A percentile compares a stretch with the other conserved stretches of the same genome.
Evolutionary conservation across 2,888 invertebrate species (phyloP).

Genomic region (Acrobasis consociella): DNA sequence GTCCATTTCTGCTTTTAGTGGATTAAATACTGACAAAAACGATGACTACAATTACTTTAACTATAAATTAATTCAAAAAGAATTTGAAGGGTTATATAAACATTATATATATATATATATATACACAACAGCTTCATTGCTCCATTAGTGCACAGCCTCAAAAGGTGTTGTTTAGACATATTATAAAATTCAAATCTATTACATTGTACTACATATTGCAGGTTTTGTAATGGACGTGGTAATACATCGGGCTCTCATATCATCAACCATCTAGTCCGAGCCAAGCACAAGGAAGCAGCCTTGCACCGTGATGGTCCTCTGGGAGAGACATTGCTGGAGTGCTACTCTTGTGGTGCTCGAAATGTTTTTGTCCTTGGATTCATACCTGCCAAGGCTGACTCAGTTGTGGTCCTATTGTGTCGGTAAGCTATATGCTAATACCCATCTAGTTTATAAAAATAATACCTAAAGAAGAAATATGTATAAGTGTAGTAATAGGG

Average conservation of each 20-base stretch:
- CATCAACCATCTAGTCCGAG: slow-evolving; percentile 98
- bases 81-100: no score
- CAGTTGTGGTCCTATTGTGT: slow-evolving; percentile 97
- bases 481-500: no score
- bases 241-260: slow-evolving; percentile 99
- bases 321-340: slow-evolving; percentile 98
- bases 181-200: neutral
- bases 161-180: neutral
- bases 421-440: slow-evolving; percentile 73
- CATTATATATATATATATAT: no score
- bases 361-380: slow-evolving; percentile 99
- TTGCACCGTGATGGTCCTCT: slow-evolving; percentile 98
- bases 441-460: no score
- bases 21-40: no score
- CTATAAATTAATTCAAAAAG: no score
- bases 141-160: no score
- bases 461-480: no score
- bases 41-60: no score
- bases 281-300: slow-evolving; percentile 99
- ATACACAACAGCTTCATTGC: no score
- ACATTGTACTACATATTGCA: slow-evolving; percentile 31
- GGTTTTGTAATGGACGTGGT: slow-evolving; percentile 99
- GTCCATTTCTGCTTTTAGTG: no score
- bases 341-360: slow-evolving; percentile 98
- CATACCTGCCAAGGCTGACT: slow-evolving; percentile 99